Conservation (phyloP, 1,140 invertebrate species). For the Drosophila punjabiensis region DNA sequence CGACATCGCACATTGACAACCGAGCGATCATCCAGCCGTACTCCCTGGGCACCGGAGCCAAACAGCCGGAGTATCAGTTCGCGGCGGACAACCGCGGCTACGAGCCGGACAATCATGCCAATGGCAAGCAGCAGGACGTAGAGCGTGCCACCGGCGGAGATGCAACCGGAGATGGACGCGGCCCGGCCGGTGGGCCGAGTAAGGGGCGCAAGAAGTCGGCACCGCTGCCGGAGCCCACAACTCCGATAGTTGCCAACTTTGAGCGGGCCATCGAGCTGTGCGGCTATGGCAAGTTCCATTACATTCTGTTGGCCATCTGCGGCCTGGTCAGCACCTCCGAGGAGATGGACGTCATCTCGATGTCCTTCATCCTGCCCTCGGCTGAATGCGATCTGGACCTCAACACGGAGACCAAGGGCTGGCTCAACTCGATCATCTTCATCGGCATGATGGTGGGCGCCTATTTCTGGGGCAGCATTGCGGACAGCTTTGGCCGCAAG, state of each 20-base stretch:
- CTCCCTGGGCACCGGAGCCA: constrained; percentile 62
- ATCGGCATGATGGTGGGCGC: constrained; percentile 97
- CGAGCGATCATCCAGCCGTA: constrained; percentile 81
- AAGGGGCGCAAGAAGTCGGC: constrained; percentile 69
- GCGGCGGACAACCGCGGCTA: constrained; percentile 78
- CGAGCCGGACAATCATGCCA: constrained; percentile 66
- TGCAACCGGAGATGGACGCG: constrained; percentile 51
- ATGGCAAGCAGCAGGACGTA: constrained; percentile 82
- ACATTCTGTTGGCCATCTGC: constrained; percentile 94
- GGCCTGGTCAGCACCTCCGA: constrained; percentile 97
- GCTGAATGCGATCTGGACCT: constrained; percentile 96
- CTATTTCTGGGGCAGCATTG: constrained; percentile 95
- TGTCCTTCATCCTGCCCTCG: constrained; percentile 96
- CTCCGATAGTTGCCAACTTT: constrained; percentile 91
- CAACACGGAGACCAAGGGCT: constrained; percentile 94
- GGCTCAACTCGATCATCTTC: constrained; percentile 94
- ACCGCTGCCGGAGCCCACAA: constrained; percentile 74
- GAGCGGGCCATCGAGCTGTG: constrained; percentile 93
- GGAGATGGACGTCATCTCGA: constrained; percentile 97
- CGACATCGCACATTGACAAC: constrained; percentile 74
- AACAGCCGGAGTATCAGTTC: constrained; percentile 80
- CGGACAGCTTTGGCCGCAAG: constrained; percentile 93
- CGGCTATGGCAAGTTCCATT: constrained; percentile 97
- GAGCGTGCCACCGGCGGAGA: constrained; percentile 70
- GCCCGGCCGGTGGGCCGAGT: constrained; percentile 2